These are phyloP conservation scores for Chaetodon auriga DNA, from an alignment of 2,113 vertebrate genomes.

Conservation along the genomic window DNA sequence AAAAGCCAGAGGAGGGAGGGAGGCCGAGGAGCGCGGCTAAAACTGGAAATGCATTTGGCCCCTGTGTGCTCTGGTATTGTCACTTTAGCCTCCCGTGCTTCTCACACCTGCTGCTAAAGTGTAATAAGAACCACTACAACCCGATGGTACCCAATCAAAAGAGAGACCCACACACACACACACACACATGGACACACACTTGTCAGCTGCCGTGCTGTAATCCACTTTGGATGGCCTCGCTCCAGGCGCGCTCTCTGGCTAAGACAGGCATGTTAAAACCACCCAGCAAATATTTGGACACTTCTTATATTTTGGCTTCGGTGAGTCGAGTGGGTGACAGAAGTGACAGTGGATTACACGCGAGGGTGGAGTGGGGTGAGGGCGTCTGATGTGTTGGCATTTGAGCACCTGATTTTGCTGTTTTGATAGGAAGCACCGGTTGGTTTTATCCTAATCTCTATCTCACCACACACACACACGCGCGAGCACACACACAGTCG, in stretches of 20 bases:
- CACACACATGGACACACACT: conserved; percentile 14
- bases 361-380: background rate
- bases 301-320: conserved; percentile 13
- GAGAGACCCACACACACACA: background rate
- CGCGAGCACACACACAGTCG: background rate
- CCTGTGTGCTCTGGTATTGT: conserved; percentile 39
- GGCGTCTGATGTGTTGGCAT: conserved; percentile 11
- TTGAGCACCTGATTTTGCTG: conserved; percentile 17
- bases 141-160: background rate
- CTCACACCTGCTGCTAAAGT: conserved; percentile 36
- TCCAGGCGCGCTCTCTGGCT: conserved; percentile 32
- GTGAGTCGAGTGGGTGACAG: conserved; percentile 14
- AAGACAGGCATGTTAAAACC: conserved; percentile 23
- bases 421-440: conserved; percentile 29
- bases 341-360: conserved; percentile 21
- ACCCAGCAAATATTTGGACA: conserved; percentile 32
- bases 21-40: conserved; percentile 13
- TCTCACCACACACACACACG: conserved; percentile 14
- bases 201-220: conserved; percentile 33
- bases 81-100: conserved; percentile 42
- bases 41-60: conserved; percentile 44
- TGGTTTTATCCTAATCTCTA: conserved; percentile 23
- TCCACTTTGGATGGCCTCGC: conserved; percentile 54
- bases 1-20: conserved; percentile 20
- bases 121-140: conserved; percentile 28